Evolutionary conservation across 2,888 invertebrate genomes (phyloP), one percentile per base, ranked within the genome.

Genomic region (Acanthosepion lycidas): DNA sequence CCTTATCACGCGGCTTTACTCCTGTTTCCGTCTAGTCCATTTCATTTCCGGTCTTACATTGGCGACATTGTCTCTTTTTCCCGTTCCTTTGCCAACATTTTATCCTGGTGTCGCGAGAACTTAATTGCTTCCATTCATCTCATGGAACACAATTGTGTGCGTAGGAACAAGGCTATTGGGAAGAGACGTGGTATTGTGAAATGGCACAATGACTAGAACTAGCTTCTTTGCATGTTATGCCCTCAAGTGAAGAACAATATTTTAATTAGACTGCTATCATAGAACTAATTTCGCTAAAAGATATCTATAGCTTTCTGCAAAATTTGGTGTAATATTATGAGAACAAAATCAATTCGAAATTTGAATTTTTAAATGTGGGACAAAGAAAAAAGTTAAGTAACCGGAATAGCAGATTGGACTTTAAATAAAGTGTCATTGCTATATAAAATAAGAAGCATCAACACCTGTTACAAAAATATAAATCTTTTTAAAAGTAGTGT

Each of bases 21-120:
- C 78, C 78, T 78, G 78, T n/a, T 78, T 78, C 78, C 78, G n/a
- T n/a, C 33, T 78, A 33, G n/a, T 78, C n/a, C n/a, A 33, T 78
- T 78, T 78, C 78, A 78, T 78, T 78, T 78, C 78, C 78, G 78
- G 78, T 78, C 78, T 78, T 78, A n/a, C 33, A 78, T n/a, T n/a
- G 78, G n/a, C n/a, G n/a, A n/a, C n/a, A n/a, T 78, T 78, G 78
- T 78, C 78, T 78, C 33, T n/a, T 78, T 78, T 78, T 78, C 18
- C n/a, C 78, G n/a, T n/a, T n/a, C 78, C n/a, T 78, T 78, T 78
- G n/a, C 15, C 78, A 15, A 78, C n/a, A 78, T 78, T 78, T 78
- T 78, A 33, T 78, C n/a, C n/a, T 23, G 78, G 78, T 78, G 78
- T 78, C 33, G 78, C 78, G 9, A 5, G 78, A 33, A 33, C n/a